phyloP scores from a whole-genome alignment of 1,140 invertebrate genomes.

The Temnothorax curvispinosus region DNA sequence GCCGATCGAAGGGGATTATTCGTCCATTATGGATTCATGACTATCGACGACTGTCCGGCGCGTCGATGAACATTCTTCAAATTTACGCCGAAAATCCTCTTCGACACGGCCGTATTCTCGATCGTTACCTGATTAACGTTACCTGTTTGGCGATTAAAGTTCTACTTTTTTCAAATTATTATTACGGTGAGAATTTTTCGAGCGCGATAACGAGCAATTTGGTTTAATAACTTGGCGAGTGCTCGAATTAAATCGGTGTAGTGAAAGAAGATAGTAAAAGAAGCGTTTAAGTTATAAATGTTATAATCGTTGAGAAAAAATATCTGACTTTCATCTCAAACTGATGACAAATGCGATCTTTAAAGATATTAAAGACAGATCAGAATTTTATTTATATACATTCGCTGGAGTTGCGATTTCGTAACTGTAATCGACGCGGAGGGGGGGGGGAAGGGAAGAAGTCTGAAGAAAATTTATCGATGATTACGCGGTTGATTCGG shows the following conservation, averaged over 20 bases:
- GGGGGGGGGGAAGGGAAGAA: not conserved
- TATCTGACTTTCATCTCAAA: not conserved
- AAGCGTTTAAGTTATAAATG: too few relatives aligned
- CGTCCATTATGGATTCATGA: slow-evolving; percentile 56
- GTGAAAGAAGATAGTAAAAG: not conserved
- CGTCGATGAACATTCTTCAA: slow-evolving; percentile 29
- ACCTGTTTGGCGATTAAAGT: not conserved
- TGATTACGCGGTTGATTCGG: not conserved
- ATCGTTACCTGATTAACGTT: not conserved
- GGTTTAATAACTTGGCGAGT: not conserved
- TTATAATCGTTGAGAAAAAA: not conserved
- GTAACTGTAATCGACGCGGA: not conserved
- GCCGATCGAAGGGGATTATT: slow-evolving; percentile 72
- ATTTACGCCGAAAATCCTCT: slow-evolving; percentile 17
- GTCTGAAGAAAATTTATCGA: not conserved
- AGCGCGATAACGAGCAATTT: not conserved
- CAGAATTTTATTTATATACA: not conserved
- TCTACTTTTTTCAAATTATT: not conserved
- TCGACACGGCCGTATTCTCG: not conserved
- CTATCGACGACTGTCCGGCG: slow-evolving; percentile 24
- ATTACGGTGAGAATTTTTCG: not conserved
- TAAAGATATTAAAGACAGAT: not conserved
- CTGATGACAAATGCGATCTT: not conserved
- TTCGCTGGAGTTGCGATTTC: not conserved
- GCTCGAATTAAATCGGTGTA: not conserved